These are phyloP conservation scores for Dipus sagitta DNA, from an alignment of 2,797 vertebrate genomes.

Conservation along the genomic window DNA sequence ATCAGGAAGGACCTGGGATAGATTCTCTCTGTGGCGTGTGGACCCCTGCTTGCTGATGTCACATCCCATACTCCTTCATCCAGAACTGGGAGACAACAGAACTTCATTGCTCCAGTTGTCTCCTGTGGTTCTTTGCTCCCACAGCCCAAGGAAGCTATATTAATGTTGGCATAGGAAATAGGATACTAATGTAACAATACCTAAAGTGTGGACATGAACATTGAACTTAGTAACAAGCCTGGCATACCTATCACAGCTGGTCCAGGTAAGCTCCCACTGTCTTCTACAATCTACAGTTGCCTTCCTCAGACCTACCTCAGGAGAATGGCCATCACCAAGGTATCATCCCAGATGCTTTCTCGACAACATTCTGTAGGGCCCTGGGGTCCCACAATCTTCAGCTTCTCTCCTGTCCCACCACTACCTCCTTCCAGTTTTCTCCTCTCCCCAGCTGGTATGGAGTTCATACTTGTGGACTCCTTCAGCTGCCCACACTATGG, in stretches of 20 bases:
- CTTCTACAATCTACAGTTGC: neutral
- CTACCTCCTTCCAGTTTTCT: neutral
- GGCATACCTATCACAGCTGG: neutral
- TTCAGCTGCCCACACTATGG: neutral
- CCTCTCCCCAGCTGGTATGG: too few relatives aligned
- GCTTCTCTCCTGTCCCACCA: neutral
- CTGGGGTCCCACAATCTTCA: neutral
- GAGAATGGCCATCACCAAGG: neutral
- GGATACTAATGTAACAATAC: neutral
- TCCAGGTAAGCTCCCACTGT: neutral
- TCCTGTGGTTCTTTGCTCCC: neutral
- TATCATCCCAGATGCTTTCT: neutral
- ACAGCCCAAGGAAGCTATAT: neutral
- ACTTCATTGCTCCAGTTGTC: neutral
- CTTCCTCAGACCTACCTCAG: neutral
- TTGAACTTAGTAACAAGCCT: neutral
- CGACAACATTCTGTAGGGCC: too few relatives aligned
- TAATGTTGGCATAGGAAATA: neutral
- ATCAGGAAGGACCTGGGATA: neutral
- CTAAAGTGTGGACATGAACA: neutral
- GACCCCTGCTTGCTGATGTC: neutral
- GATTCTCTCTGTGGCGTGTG: rapidly evolving
- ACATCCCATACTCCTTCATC: too few relatives aligned
- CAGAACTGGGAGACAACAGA: neutral
- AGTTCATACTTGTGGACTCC: neutral